Evolutionary conservation across 2,888 invertebrate genomes (phyloP).

Genomic region (Dynastes grantii): DNA sequence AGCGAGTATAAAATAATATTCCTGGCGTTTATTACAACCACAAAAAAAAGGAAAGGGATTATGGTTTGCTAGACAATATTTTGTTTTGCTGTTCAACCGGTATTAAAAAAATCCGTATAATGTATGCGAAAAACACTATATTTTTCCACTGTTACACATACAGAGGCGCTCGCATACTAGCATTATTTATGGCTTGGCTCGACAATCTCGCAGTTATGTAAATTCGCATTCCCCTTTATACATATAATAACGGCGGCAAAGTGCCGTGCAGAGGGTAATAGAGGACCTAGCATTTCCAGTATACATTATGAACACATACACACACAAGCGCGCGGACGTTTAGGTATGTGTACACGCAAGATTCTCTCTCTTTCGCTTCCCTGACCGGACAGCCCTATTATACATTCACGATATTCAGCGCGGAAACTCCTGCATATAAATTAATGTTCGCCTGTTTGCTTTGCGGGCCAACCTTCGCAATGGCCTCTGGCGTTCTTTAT

Average conservation of each 20-base stretch:
- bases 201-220: constrained; percentile 51
- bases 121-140: not conserved
- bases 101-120: not conserved
- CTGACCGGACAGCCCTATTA: constrained; percentile 53
- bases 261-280: constrained; percentile 47
- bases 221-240: constrained; percentile 48
- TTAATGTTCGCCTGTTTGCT: constrained; percentile 59
- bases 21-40: no score
- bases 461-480: constrained; percentile 56
- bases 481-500: constrained; percentile 55
- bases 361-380: constrained; percentile 50
- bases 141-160: constrained; percentile 8
- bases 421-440: constrained; percentile 60
- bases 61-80: no score
- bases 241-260: constrained; percentile 45
- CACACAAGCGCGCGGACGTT: constrained; percentile 36
- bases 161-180: not conserved
- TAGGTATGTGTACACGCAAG: constrained; percentile 52
- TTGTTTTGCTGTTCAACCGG: no score
- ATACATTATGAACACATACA: constrained; percentile 53
- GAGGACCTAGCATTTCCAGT: constrained; percentile 52
- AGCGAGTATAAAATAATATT: no score
- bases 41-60: no score
- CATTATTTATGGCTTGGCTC: constrained; percentile 34
- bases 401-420: constrained; percentile 56